phyloP scores from a whole-genome alignment of 2,888 invertebrate genomes.

The Diaprepes abbreviatus region DNA sequence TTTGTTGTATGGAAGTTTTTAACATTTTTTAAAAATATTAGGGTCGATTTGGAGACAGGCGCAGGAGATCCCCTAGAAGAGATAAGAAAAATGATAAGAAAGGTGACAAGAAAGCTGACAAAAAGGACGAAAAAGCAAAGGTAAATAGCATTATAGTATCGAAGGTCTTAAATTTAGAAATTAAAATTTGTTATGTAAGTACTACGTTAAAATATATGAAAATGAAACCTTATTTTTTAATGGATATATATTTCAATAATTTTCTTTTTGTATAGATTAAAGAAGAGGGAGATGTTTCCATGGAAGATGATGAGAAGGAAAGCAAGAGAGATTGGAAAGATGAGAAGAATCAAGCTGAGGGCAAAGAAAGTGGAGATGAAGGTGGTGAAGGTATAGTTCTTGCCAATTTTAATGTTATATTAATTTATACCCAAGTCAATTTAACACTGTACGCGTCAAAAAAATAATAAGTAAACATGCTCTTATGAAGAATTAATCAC shows the following conservation, averaged over 20 bases:
- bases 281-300: conserved; percentile 49
- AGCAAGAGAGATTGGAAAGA: conserved; percentile 64
- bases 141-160: neutral
- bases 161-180: too few relatives aligned
- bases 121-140: conserved; percentile 47
- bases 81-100: conserved; percentile 46
- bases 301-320: conserved; percentile 51
- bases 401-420: too few relatives aligned
- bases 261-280: too few relatives aligned
- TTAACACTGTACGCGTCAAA: too few relatives aligned
- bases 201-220: too few relatives aligned
- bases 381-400: neutral
- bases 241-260: too few relatives aligned
- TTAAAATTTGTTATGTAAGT: too few relatives aligned
- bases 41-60: conserved; percentile 38
- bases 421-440: too few relatives aligned
- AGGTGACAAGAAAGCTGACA: conserved; percentile 46
- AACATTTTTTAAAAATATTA: neutral
- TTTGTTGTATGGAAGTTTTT: too few relatives aligned
- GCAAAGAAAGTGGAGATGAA: conserved; percentile 21
- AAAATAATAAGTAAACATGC: too few relatives aligned
- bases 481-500: too few relatives aligned
- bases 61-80: conserved; percentile 47
- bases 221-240: too few relatives aligned
- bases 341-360: conserved; percentile 61